Base-by-base conservation (phyloP, 30 jellyfish, hydroid and myxozoan genomes). In the Cassiopea xamachana region DNA sequence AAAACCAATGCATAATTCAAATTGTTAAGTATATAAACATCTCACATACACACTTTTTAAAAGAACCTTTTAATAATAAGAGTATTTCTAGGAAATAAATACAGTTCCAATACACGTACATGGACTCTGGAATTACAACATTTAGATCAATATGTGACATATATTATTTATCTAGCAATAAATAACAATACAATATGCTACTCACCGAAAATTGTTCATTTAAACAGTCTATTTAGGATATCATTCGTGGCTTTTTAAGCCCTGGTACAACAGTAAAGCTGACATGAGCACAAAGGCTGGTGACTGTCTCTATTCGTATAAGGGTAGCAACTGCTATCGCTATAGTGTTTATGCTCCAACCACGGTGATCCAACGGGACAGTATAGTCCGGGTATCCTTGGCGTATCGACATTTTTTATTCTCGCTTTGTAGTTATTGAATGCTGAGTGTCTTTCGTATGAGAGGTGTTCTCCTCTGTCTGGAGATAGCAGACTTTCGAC, bases 401-500 rank as follows among this genome's bases (percentile, higher is more conserved):
- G 74, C 5, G 94, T 47, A 13, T 84, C 92, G 18, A 87, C 15
- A 47, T 55, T 84, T 15, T 84, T 47, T 16, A 80, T 61, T 71
- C 97, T 51, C 27, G 94, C 48, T 85, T 87, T 91, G 50, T 84
- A 87, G 4, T 78, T 61, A 58, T 90, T 83, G 90, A 90, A 90
- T 6, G 89, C 93, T 4, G 92, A 76, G 83, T 73, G 87, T 47
- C 86, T 59, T n/a, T 51, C 87, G n/a, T 78, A 78, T 1, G 46
- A 43, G n/a, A 71, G 55, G 4, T 71, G 80, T 55, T 71, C 87
- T 46, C 90, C 96, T 70, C 96, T 82, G 18, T 93, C 98, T 8
- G 98, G 93, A 1, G 98, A 72, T 16, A 93, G 92, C 73, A 93
- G 74, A 87, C 98, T 93, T 60, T 93, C 98, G 16, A 93, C 93